Base-by-base conservation (phyloP, 2,888 invertebrate species). In the Caenorhabditis angaria region DNA sequence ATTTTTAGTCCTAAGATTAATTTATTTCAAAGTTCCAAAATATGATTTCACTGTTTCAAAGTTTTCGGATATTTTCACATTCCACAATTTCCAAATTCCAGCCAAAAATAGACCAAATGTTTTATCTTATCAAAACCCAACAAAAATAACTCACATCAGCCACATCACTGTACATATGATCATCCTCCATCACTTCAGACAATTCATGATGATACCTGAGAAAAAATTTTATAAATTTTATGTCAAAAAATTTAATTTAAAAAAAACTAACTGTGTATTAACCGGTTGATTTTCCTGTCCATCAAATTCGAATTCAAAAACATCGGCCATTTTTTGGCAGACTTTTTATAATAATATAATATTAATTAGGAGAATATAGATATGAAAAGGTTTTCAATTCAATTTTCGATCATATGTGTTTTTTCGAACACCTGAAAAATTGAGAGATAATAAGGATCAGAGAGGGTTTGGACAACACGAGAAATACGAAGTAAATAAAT, bases 141-240 rank as follows among this genome's bases (percentile, higher is more conserved):
- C n/a, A 41, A 61, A 61, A 22, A 50, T 58, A 41, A 88, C 89
- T 91, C 91, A 94, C 94, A 90, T 93, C 93, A 81, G 92, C 90
- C 88, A 93, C 93, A 88, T 94, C 93, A 88, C 92, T 92, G 90
- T 95, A 95, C 88, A 95, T 94, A 84, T 94, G 93, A 58, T 83
- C 83, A 63, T 90, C 90, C 87, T 93, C 93, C 88, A 93, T 92
- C 10, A 83, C 80, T 56, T 88, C 88, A 24, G 68, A 64, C 47
- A 47, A 14, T 22, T 61, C 50, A 25, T 20, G n/a, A 25, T 61
- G 53, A 25, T 28, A 51, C 6, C 53, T 50, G 24, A 12, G 27
- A 60, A 8, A 27, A 54, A 54, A 20, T 8, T 53, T 53, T 29
- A 28, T 51, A 29, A 27, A 18, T 32, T 32, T 32, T 32, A 32